Evolutionary conservation across 2,113 vertebrate genomes (phyloP), one percentile per base, ranked within the genome.

Genomic region (Alosa alosa): DNA sequence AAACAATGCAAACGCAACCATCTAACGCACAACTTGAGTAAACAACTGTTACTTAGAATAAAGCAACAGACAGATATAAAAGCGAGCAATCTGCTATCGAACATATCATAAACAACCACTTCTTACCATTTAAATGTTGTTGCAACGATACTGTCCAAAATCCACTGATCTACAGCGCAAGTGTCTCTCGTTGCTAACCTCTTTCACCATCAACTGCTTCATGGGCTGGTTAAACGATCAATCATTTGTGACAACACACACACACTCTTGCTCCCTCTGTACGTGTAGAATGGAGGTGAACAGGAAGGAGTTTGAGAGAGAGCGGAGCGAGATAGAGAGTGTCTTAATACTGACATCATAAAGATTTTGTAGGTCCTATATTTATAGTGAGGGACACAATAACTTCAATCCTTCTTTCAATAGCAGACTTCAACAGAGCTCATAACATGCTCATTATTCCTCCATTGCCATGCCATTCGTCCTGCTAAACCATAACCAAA

Each of bases 201-300:
- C 72, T 78, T 39, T 39, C 72, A 78, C 72, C 36, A 9, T 36
- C n/a, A 78, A 78, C 72, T 39, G 72, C 13, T 78, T 78, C 72
- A 78, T 78, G 72, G 11, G 72, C 25, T 78, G 72, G 72, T 78
- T 78, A 78, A 78, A 78, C 36, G 72, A 78, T 78, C 72, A 78
- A 78, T 78, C 72, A 78, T 78, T 72, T 72, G 64, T 72, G 64
- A 72, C 72, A 78, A 78, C 72, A 39, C 72, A 78, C 72, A 78
- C 31, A 78, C 72, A 78, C 31, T 78, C 72, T 15, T 15, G 10
- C 72, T 36, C 31, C 11, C 36, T 78, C 72, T 72, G 9, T 72
- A 25, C 36, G 64, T 17, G 72, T 36, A 78, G 36, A 39, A 78
- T 78, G 25, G 72, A 78, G 72, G 72, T 78, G 36, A 78, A 15